Evolutionary conservation across 2,797 vertebrate species (phyloP), one percentile per base, ranked within the genome.

Genomic region (Notolabrus celidotus): DNA sequence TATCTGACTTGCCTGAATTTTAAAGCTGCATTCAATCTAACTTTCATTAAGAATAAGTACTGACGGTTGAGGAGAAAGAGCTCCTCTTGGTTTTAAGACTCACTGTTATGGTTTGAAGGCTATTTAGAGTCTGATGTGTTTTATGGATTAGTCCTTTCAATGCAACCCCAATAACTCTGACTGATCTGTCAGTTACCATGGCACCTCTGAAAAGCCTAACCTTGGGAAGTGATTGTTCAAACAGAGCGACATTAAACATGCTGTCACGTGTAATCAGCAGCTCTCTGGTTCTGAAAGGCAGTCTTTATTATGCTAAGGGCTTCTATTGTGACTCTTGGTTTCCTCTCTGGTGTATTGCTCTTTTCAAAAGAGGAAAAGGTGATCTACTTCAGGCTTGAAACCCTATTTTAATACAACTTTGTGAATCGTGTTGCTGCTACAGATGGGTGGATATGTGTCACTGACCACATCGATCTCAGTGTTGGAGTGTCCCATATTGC

Each of bases 401-500:
- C 14, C 34, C 36, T 14, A 36, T 36, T 36, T 4, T 12, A 36
- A 15, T 23, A 5, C 12, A 23, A 20, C 25, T 16, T 7, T 10
- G 39, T 63, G 10, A 8, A 29, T 15, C 12, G 4, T n/a, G 17
- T n/a, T 4, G 31, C 29, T 31, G 29, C 29, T 1, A 31, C 14
- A 16, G 3, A 19, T 45, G 25, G 17, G 29, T 9, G 38, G 3
- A 0, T 20, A 45, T 25, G 14, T 29, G 4, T 15, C 14, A 90
- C 96, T 95, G 91, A 98, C 97, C 96, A 99, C 97, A 1, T 98
- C 97, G 5, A 99, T 99, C 91, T 99, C 97, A 0, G 97, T 99
- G 94, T 99, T 99, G 88, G 97, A 99, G 94, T 99, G 97, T 0
- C 97, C 97, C 97, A 99, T 99, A 92, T 99, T 99, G 90, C 97